Conservation (phyloP, 2,113 vertebrate species). For the Tupaia tana region DNA sequence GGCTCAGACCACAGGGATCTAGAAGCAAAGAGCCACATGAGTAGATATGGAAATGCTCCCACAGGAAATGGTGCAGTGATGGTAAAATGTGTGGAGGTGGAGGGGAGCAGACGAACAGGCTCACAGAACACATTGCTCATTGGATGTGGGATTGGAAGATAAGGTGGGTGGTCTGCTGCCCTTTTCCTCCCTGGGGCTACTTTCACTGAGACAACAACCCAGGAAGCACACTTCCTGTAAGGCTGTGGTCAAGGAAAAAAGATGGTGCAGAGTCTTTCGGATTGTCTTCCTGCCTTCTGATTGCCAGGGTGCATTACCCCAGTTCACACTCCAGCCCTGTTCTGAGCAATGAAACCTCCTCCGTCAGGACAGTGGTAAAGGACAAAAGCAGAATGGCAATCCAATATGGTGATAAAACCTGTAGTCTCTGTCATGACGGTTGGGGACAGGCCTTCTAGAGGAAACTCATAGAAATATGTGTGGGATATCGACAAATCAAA, state of each 20-base stretch:
- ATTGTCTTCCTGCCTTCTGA: no score
- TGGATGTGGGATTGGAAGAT: rapidly evolving
- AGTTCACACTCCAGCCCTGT: rapidly evolving
- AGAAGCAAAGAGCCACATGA: background rate
- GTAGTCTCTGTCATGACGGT: rapidly evolving
- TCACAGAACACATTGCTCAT: rapidly evolving
- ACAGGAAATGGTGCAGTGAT: rapidly evolving
- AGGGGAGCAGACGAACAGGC: background rate
- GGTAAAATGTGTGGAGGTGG: no score
- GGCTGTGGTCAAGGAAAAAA: background rate
- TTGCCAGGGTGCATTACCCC: no score
- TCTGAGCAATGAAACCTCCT: no score
- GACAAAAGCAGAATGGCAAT: no score
- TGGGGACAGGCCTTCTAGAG: no score
- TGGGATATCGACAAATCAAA: no score
- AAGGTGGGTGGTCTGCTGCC: no score
- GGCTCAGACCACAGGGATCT: rapidly evolving
- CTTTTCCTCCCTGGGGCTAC: background rate
- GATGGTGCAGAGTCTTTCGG: background rate
- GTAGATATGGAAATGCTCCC: rapidly evolving
- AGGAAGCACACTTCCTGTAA: rapidly evolving
- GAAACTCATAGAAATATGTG: background rate
- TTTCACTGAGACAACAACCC: rapidly evolving
- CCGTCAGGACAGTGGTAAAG: rapidly evolving
- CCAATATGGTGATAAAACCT: rapidly evolving